These are phyloP conservation scores for Heliconius hortense DNA, from an alignment of 2,888 invertebrate species.

Conservation along the genomic window DNA sequence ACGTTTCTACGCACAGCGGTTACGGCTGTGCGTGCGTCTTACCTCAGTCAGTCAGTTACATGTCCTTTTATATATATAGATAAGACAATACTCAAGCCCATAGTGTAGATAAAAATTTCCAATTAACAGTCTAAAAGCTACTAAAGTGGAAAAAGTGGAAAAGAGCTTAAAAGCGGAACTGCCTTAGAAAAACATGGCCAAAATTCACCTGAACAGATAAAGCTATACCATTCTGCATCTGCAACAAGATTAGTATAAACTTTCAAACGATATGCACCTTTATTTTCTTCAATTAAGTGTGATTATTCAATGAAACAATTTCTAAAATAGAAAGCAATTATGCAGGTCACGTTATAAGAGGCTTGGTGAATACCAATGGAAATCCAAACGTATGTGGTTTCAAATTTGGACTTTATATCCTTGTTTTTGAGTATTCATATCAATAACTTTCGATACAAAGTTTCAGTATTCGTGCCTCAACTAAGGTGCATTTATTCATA, in stretches of 20 bases:
- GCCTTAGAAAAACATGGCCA: conserved; percentile 49
- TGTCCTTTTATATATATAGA: no score
- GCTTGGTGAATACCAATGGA: conserved; percentile 48
- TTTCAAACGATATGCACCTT: conserved; percentile 9
- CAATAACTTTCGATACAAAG: conserved; percentile 35
- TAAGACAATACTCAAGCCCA: not conserved
- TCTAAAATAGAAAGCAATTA: conserved; percentile 40
- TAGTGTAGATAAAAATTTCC: conserved; percentile 1
- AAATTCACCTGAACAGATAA: conserved; percentile 50
- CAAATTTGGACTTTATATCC: conserved; percentile 26
- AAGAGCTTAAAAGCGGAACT: conserved; percentile 33
- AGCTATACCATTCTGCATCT: conserved; percentile 45
- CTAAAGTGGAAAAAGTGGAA: conserved; percentile 30
- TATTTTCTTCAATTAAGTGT: not conserved
- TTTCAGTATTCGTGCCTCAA: conserved; percentile 26
- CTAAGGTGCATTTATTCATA: not conserved
- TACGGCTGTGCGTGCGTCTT: no score
- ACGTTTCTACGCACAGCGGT: no score
- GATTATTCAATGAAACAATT: conserved; percentile 19
- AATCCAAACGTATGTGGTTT: conserved; percentile 36
- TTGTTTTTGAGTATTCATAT: conserved; percentile 14
- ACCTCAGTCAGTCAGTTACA: no score
- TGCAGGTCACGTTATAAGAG: conserved; percentile 49
- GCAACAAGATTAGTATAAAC: conserved; percentile 26
- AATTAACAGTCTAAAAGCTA: conserved; percentile 19